Evolutionary conservation across 2,888 invertebrate genomes (phyloP).

Genomic region (Acholoe squamosa): DNA sequence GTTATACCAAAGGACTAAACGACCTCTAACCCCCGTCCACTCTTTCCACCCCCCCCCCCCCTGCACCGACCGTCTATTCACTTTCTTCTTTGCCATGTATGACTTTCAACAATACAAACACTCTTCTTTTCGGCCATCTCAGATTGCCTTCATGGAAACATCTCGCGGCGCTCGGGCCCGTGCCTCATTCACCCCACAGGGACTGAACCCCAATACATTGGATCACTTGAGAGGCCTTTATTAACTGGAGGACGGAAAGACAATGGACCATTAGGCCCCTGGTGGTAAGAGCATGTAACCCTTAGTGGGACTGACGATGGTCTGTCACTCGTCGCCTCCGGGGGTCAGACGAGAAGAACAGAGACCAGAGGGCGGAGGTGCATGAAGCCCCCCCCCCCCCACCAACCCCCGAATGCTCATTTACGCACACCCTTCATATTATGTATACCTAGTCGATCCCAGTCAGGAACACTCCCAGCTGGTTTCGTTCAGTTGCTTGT

Average conservation of each 20-base stretch:
- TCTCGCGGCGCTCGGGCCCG: too few relatives aligned
- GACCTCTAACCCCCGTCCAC: neutral
- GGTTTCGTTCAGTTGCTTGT: constrained; percentile 10
- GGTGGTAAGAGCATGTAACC: neutral
- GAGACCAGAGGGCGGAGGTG: neutral
- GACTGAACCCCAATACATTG: neutral
- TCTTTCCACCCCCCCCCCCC: neutral
- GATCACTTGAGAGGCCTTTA: constrained; percentile 21
- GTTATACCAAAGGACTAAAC: constrained; percentile 14
- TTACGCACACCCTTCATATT: neutral
- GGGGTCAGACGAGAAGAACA: neutral
- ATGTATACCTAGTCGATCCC: too few relatives aligned
- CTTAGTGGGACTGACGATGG: constrained; percentile 36
- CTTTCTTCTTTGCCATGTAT: neutral
- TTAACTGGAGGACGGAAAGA: constrained; percentile 1
- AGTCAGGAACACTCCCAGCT: neutral
- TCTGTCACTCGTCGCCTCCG: constrained; percentile 49
- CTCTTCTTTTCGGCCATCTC: neutral
- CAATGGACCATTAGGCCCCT: constrained; percentile 47
- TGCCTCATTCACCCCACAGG: neutral
- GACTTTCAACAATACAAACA: neutral
- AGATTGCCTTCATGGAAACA: neutral
- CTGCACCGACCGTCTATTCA: neutral
- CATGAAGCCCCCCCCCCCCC: neutral
- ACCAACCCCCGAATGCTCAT: too few relatives aligned